Base-by-base conservation (phyloP, 2,113 vertebrate species). In the Numenius arquata region DNA sequence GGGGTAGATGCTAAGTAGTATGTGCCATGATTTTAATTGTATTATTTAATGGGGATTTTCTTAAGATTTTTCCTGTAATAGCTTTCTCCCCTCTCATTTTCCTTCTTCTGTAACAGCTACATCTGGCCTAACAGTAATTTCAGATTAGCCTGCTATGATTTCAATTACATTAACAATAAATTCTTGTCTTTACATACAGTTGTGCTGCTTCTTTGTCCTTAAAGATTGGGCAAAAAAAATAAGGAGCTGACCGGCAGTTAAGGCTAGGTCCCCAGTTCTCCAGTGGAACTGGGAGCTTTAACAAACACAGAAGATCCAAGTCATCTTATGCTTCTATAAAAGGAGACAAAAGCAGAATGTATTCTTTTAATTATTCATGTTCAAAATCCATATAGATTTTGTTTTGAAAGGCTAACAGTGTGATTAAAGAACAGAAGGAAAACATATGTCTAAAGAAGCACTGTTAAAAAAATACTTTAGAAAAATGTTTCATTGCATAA, bases 381-480 rank as follows among this genome's bases (percentile, higher is more conserved):
- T 90, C 84, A 92, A 93, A 96, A 94, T 86, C 78, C 90, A 84
- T 94, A 96, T 93, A 90, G 73, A 96, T 93, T 96, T 86, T 96
- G 89, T 95, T 96, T 91, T 89, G 86, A 96, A 96, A 96, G 77
- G 89, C 94, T 95, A 96, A 66, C 86, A 87, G 77, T 93, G 89
- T 91, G 95, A 96, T 95, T 95, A 95, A 94, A 89, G 96, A 96
- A 95, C 96, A 96, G 95, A 96, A 93, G 95, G 94, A 96, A 96
- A 96, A 95, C 91, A 94, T 97, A 96, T 93, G 92, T 94, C 89
- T 83, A 63, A 76, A 77, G 91, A 85, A 91, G 74, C 41, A 58
- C 58, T 77, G 91, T 40, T 89, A 96, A 96, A 95, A 95, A 96
- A 95, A 81, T 65, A 72, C 86, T 94, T 88, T 3, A 88, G 77